Base-by-base conservation (phyloP, 30 jellyfish, hydroid and myxozoan genomes). In the Aurelia sp. region DNA sequence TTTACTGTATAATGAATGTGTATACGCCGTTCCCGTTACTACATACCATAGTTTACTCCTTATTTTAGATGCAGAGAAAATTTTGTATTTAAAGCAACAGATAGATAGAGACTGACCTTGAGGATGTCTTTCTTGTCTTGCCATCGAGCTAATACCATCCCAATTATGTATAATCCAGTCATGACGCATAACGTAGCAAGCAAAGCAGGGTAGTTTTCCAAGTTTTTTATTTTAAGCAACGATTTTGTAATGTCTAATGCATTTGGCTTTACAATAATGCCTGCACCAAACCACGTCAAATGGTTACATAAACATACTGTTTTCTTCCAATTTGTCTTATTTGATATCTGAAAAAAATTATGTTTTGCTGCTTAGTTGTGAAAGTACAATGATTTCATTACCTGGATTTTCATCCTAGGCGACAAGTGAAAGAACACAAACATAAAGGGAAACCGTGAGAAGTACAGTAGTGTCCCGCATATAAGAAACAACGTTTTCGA, bases 221-320 rank as follows among this genome's bases (percentile, higher is more conserved):
- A 18, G 41, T 84, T 50, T 18, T 35, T 67, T n/a, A 91, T 40
- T 30, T 85, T 86, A 67, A 91, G 40, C 6, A 91, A 20, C 68
- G 85, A 85, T n/a, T 35, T 77, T 38, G 60, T 22, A 18, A 91
- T 85, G 72, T 91, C 84, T 19, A 91, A 69, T 8, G 18, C 31
- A 19, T 77, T 91, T 41, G 97, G 97, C 31, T 83, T 88, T 12
- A 91, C 92, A 53, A 75, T 30, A 47, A 91, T 41, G 31, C 91
- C 91, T 35, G 80, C 91, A 2, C 97, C 97, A 84, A 91, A 84
- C 97, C 97, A 91, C 13, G 96, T 84, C 18, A 85, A 69, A 60
- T 91, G 97, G 35, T 91, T 58, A 51, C 97, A 91, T 19, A 51
- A 63, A 52, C 97, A 91, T n/a, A 83, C 86, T 53, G 97, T 91